Conservation (phyloP, 1,140 invertebrate genomes). For the Odontomachus brunneus region DNA sequence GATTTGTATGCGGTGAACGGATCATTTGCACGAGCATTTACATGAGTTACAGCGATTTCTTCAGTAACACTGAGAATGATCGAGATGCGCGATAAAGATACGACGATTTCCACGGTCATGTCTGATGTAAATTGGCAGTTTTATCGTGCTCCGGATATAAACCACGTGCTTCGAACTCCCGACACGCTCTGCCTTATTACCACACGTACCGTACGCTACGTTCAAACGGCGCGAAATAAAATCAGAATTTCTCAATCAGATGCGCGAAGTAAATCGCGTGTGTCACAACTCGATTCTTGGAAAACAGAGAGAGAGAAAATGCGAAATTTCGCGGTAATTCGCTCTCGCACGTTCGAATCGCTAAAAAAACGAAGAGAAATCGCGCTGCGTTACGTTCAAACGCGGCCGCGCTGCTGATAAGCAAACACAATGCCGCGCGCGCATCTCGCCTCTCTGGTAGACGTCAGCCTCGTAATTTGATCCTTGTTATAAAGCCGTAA, state of each 20-base stretch:
- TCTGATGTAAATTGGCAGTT: neutral
- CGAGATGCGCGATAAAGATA: conserved; percentile 45
- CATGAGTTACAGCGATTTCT: conserved; percentile 55
- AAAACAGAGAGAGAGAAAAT: too few relatives aligned
- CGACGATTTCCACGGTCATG: conserved; percentile 39
- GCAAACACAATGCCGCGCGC: neutral
- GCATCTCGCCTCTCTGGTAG: neutral
- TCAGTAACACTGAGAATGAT: conserved; percentile 43
- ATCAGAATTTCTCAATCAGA: too few relatives aligned
- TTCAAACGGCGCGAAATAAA: too few relatives aligned
- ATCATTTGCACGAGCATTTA: conserved; percentile 41
- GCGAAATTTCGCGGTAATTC: neutral
- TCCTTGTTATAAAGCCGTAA: conserved; percentile 12
- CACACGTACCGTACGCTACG: too few relatives aligned
- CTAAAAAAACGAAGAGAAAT: neutral
- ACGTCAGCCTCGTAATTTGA: neutral
- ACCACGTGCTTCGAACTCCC: too few relatives aligned
- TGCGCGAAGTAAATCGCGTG: too few relatives aligned
- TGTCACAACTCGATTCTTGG: too few relatives aligned
- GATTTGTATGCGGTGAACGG: neutral
- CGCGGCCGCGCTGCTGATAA: neutral
- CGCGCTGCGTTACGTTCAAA: neutral
- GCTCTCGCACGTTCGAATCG: neutral
- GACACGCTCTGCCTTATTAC: too few relatives aligned
- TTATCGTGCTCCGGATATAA: neutral